Evolutionary conservation across 2,113 vertebrate genomes (phyloP).

Genomic region (Rhinogobius similis): DNA sequence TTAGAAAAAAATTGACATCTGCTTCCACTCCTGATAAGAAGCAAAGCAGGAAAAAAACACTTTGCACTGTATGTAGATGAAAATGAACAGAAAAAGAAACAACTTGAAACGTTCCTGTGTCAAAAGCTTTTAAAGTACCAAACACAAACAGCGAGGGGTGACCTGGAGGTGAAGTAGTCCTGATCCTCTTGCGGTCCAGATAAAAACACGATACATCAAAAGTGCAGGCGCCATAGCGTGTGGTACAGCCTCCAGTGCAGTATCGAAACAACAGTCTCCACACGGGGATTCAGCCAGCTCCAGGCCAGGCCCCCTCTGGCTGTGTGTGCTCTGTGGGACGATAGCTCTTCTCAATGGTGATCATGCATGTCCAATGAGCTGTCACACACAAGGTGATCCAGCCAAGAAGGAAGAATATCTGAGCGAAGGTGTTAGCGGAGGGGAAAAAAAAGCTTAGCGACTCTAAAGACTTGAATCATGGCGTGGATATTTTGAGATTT

Average conservation of each 20-base stretch:
- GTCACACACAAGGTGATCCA: slow-evolving; percentile 55
- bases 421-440: slow-evolving; percentile 42
- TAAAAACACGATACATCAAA: slow-evolving; percentile 49
- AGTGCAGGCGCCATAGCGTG: slow-evolving; percentile 53
- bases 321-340: slow-evolving; percentile 50
- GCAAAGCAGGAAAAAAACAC: too few relatives aligned
- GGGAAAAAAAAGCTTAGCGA: slow-evolving; percentile 46
- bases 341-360: slow-evolving; percentile 47
- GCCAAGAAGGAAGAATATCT: slow-evolving; percentile 32
- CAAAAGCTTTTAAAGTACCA: slow-evolving; percentile 35
- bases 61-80: too few relatives aligned
- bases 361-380: slow-evolving; percentile 45
- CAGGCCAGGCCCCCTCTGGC: slow-evolving; percentile 63
- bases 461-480: slow-evolving; percentile 53
- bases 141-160: slow-evolving; percentile 43
- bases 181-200: slow-evolving; percentile 53
- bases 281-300: slow-evolving; percentile 54
- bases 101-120: slow-evolving; percentile 18
- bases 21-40: too few relatives aligned
- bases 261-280: slow-evolving; percentile 65
- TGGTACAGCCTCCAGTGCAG: slow-evolving; percentile 45
- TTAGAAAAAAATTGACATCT: too few relatives aligned
- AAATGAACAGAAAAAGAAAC: slow-evolving; percentile 1
- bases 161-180: slow-evolving; percentile 51
- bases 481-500: slow-evolving; percentile 74